Conservation (phyloP, 2,888 invertebrate species). For the Acanthosepion esculentum region DNA sequence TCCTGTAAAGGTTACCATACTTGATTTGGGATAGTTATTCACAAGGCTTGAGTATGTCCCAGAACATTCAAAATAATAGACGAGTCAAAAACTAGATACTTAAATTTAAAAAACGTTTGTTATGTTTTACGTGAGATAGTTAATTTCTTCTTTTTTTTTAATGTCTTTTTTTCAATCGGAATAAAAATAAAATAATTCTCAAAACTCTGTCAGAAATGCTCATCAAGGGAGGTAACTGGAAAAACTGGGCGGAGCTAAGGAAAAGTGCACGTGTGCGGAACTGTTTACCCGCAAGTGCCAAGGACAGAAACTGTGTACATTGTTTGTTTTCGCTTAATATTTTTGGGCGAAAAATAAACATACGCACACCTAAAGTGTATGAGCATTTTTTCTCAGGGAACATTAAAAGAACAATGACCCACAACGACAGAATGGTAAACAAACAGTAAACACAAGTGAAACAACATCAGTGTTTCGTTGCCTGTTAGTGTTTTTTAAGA, state of each 20-base stretch:
- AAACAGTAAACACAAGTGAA: background rate
- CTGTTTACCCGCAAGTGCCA: slow-evolving; percentile 7
- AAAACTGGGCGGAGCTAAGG: background rate
- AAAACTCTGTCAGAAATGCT: background rate
- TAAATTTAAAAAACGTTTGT: too few species aligned
- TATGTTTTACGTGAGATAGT: background rate
- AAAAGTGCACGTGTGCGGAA: background rate
- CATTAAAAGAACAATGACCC: background rate
- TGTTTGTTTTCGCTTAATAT: background rate
- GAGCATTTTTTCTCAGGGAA: background rate
- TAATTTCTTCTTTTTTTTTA: background rate
- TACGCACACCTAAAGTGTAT: background rate
- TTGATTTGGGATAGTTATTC: too few species aligned
- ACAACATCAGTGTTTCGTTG: too few species aligned
- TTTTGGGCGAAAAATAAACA: background rate
- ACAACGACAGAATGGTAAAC: background rate
- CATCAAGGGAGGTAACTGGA: background rate
- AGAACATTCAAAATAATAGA: too few species aligned
- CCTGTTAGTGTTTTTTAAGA: too few species aligned
- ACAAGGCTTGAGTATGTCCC: too few species aligned
- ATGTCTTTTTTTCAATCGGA: background rate
- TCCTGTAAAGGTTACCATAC: too few species aligned
- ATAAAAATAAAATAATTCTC: too few species aligned
- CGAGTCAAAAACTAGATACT: too few species aligned
- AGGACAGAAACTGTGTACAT: slow-evolving; percentile 24